Conservation (phyloP, 2,113 vertebrate species). For the Apteryx mantelli region DNA sequence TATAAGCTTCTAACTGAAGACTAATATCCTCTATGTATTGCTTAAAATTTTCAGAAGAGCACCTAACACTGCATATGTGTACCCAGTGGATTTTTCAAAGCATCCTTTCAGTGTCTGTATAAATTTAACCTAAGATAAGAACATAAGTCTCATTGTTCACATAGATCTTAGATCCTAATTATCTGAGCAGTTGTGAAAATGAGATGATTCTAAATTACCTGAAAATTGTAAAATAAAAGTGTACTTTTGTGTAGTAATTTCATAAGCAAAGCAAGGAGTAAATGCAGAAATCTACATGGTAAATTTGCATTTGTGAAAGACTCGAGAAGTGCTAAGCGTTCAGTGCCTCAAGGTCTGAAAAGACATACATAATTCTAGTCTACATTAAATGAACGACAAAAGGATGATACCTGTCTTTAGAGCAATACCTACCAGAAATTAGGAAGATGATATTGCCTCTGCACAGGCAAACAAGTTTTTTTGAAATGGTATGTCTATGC, state of each 20-base stretch:
- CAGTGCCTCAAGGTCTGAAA: background rate
- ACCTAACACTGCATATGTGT: background rate
- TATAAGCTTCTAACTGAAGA: background rate
- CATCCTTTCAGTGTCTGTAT: background rate
- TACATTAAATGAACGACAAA: background rate
- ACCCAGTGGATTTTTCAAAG: background rate
- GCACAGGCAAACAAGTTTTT: background rate
- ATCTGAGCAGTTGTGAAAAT: fast-evolving
- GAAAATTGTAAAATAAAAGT: background rate
- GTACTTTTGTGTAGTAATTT: background rate
- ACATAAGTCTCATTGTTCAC: background rate
- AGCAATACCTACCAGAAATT: background rate
- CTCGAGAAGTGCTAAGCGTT: background rate
- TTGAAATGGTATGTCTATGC: background rate
- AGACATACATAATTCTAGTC: background rate
- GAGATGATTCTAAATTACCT: background rate
- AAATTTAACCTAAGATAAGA: background rate
- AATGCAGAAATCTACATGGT: background rate
- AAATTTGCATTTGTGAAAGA: background rate
- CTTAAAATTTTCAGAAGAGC: background rate
- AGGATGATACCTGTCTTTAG: background rate
- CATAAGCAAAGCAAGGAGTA: background rate
- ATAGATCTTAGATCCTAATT: background rate
- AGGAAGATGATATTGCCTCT: background rate
- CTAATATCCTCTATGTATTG: background rate